These are phyloP conservation scores for Pseudanteris insignis DNA, from an alignment of 2,888 invertebrate genomes.

Conservation along the genomic window DNA sequence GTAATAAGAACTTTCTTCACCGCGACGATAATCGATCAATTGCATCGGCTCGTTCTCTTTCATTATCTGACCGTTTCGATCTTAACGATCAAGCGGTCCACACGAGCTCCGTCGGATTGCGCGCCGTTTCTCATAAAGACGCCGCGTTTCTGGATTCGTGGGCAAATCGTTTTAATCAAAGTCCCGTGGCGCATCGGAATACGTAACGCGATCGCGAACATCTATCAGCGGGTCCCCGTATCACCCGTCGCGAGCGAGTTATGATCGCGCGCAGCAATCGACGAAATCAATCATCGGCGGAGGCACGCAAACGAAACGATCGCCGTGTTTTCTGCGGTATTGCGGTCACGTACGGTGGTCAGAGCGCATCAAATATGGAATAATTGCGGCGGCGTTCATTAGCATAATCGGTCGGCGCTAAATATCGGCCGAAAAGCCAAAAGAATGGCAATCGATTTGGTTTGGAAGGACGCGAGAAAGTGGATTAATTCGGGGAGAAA, in stretches of 20 bases:
- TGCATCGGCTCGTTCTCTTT: slow-evolving; percentile 15
- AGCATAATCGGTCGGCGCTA: slow-evolving; percentile 22
- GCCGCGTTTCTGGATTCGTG: slow-evolving; percentile 36
- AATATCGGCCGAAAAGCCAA: slow-evolving; percentile 18
- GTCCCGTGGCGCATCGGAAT: slow-evolving; percentile 3
- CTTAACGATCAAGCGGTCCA: too few species aligned
- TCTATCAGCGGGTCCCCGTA: slow-evolving; percentile 18
- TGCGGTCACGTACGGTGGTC: too few species aligned
- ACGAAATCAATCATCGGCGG: slow-evolving; percentile 32
- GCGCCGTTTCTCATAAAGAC: slow-evolving; percentile 15
- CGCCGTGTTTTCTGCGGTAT: too few species aligned
- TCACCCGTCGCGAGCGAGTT: slow-evolving; percentile 37
- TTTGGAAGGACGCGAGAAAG: slow-evolving; percentile 31
- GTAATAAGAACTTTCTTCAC: slow-evolving; percentile 36
- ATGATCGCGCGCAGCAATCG: slow-evolving; percentile 28
- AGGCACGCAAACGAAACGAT: too few species aligned
- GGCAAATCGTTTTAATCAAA: slow-evolving; percentile 39
- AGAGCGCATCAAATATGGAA: slow-evolving; percentile 20
- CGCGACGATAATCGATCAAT: slow-evolving; percentile 42
- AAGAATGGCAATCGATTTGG: slow-evolving; percentile 21
- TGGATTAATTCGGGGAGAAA: slow-evolving; percentile 34
- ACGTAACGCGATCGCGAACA: slow-evolving; percentile 10
- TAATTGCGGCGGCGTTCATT: slow-evolving; percentile 29
- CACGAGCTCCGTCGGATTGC: too few species aligned
- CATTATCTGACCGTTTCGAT: too few species aligned